phyloP scores from a whole-genome alignment of 2,113 vertebrate species.

The Gallinago undulata region DNA sequence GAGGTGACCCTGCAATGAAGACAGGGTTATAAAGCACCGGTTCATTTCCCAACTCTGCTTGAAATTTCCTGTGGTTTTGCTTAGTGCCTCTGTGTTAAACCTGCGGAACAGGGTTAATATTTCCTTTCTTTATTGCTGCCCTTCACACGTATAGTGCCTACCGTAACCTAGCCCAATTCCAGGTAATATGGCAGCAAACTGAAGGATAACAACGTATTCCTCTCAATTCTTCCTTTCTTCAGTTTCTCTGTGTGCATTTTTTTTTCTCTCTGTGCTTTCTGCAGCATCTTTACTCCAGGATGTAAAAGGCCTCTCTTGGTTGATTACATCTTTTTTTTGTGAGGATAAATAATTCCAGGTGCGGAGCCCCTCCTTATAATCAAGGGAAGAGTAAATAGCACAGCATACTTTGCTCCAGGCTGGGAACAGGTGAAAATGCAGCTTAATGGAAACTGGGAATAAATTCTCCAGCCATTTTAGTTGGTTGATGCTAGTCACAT shows the following conservation, averaged over 20 bases:
- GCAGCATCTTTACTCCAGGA: neutral
- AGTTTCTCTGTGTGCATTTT: neutral
- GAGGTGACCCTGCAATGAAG: neutral
- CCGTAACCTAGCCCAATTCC: neutral
- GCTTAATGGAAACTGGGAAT: slow-evolving; percentile 7
- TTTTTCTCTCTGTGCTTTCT: neutral
- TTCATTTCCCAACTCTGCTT: neutral
- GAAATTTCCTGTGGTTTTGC: neutral
- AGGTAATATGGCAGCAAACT: neutral
- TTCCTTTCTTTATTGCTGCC: neutral
- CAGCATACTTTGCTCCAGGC: neutral
- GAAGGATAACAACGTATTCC: neutral
- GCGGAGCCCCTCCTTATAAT: neutral
- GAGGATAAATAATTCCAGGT: neutral
- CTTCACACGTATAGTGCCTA: neutral
- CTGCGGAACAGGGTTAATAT: neutral
- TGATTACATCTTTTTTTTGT: neutral
- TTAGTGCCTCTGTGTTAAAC: neutral
- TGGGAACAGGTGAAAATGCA: neutral
- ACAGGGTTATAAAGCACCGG: neutral
- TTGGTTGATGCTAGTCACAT: neutral
- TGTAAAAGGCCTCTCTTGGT: neutral
- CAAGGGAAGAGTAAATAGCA: neutral
- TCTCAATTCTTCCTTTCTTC: neutral
- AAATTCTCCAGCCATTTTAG: neutral